A percentile compares a stretch with the other conserved stretches of the same genome.
phyloP scores from a whole-genome alignment of 2,113 vertebrate species.

The Mirza zaza region DNA sequence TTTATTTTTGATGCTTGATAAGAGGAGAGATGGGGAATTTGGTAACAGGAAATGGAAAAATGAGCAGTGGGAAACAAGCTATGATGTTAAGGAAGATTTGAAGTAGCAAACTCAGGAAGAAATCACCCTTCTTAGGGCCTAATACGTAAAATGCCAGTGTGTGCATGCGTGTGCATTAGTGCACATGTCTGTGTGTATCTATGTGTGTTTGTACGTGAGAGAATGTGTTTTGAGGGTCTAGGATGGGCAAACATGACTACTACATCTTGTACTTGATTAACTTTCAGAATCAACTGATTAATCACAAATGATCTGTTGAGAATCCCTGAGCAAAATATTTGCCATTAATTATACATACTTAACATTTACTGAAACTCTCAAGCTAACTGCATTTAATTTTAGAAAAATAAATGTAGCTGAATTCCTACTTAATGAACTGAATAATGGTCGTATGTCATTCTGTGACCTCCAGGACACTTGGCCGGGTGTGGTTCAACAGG shows the following conservation, averaged over 20 bases:
- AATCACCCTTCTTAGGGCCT: neutral
- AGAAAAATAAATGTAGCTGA: neutral
- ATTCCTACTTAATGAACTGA: neutral
- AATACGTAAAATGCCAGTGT: neutral
- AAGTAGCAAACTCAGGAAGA: neutral
- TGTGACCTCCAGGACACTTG: too few relatives aligned
- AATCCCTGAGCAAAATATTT: conserved; percentile 59
- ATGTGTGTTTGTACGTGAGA: neutral
- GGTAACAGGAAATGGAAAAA: neutral
- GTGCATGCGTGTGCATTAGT: too few relatives aligned
- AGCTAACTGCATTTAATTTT: neutral
- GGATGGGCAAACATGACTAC: neutral
- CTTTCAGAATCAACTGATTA: conserved; percentile 69
- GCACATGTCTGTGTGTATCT: too few relatives aligned
- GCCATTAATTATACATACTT: conserved; percentile 65
- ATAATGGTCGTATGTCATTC: neutral
- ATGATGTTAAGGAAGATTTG: neutral
- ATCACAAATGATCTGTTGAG: conserved; percentile 67
- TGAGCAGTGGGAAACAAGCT: neutral
- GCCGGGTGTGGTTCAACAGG: too few relatives aligned
- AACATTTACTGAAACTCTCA: conserved; percentile 31
- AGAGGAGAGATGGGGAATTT: neutral
- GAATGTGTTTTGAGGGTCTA: neutral
- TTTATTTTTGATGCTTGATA: neutral
- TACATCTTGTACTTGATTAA: conserved; percentile 30